Evolutionary conservation across 2,888 invertebrate species (phyloP).

Genomic region (Ernsta delagoae): DNA sequence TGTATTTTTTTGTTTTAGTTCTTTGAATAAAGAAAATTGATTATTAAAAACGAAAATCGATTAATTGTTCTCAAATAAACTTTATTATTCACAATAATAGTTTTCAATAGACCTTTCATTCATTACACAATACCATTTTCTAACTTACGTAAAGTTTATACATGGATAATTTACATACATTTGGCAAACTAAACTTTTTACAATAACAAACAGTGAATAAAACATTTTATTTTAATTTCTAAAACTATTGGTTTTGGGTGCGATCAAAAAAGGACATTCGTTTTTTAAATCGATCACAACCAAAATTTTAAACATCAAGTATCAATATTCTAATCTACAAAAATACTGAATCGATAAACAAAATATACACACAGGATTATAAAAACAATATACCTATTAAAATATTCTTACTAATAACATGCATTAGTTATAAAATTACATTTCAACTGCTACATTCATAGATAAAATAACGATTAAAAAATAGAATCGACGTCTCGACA

Average conservation of each 20-base stretch:
- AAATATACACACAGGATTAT: slow-evolving; percentile 21
- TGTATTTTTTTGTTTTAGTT: too few species aligned
- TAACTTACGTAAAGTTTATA: slow-evolving; percentile 15
- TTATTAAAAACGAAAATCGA: not conserved
- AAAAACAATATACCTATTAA: slow-evolving; percentile 2
- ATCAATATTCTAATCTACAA: slow-evolving; percentile 40
- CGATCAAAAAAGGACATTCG: slow-evolving; percentile 63
- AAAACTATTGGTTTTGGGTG: slow-evolving; percentile 61
- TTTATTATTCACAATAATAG: slow-evolving; percentile 29
- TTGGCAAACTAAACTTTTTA: slow-evolving; percentile 21
- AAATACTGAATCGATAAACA: slow-evolving; percentile 28
- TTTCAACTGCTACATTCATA: not conserved
- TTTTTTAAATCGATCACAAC: slow-evolving; percentile 77
- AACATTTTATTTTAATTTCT: slow-evolving; percentile 18
- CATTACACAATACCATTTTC: slow-evolving; percentile 22
- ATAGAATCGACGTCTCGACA: slow-evolving; percentile 38
- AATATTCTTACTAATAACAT: not conserved
- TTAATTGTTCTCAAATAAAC: slow-evolving; percentile 11
- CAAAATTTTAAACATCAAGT: slow-evolving; percentile 57
- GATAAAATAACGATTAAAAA: not conserved
- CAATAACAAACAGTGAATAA: slow-evolving; percentile 24
- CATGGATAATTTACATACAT: slow-evolving; percentile 31
- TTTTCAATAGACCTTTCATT: slow-evolving; percentile 28
- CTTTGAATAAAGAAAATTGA: too few species aligned
- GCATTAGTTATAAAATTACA: not conserved